Base-by-base conservation (phyloP, 2,113 vertebrate species). In the Paratilapia polleni region DNA sequence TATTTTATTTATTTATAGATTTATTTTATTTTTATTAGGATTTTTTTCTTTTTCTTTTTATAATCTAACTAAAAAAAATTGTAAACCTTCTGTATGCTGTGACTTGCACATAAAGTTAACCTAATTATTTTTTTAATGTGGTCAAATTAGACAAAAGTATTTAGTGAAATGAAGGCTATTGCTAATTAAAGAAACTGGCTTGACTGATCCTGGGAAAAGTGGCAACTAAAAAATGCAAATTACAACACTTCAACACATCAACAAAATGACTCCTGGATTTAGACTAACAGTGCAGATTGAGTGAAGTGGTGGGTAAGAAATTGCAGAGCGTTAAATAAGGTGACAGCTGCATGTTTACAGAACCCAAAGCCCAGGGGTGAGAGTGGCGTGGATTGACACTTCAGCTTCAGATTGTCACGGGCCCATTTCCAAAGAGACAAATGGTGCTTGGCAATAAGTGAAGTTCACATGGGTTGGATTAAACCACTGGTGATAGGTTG, bases 331-430 rank as follows among this genome's bases (percentile, higher is more conserved):
- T 93, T 90, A 92, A 93, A 92, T 90, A 88, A 91, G 83, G 87
- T 87, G 88, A 81, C 90, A 89, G 91, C 91, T 94, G 87, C 68
- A 76, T 91, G 91, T 95, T 94, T 95, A 87, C 91, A 89, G 89
- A 91, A 88, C 64, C 73, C 87, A 92, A 85, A 91, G 87, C 89
- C 41, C 57, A 1, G 63, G 75, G 91, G 90, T 84, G 91, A 73
- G 8, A 19, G 76, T 24, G 36, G 64, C 13, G 9, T 61, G 90
- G 86, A 85, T 43, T 62, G 82, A 93, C 93, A 94, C 92, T 90
- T 81, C 75, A 1, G 83, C 91, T 93, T 86, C 57, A 79, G 59
- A 81, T 57, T 73, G 75, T 89, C 82, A 77, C 76, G 63, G 93
- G 86, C 84, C 78, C 60, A 59, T 90, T 91, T 94, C 91, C 90